Evolutionary conservation across 2,113 vertebrate genomes (phyloP).

Genomic region (Tenebrosternarchus preto): DNA sequence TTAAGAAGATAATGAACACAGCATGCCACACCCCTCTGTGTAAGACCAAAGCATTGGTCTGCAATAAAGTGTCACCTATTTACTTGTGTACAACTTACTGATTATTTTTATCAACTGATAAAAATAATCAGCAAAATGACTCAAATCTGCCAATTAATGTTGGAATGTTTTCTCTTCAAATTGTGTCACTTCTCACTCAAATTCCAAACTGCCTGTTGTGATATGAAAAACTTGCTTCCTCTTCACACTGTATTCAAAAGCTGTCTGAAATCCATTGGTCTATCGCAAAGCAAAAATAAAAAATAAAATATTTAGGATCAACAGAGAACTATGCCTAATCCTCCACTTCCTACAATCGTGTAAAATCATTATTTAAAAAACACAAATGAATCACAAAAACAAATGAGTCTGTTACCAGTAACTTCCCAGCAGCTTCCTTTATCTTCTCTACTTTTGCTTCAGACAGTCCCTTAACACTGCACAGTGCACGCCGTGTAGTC

Average conservation of each 20-base stretch:
- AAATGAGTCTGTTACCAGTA: conserved; percentile 80
- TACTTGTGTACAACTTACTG: background rate
- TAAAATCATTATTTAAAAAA: background rate
- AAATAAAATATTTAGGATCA: background rate
- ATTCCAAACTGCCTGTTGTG: conserved; percentile 95
- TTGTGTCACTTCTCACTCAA: conserved; percentile 81
- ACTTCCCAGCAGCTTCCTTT: conserved; percentile 96
- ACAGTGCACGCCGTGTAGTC: conserved; percentile 90
- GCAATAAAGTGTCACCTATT: background rate
- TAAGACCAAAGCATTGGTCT: background rate
- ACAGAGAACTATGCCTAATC: background rate
- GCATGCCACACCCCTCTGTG: background rate
- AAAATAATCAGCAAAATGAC: background rate
- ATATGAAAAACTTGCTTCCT: conserved; percentile 95
- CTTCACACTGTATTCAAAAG: conserved; percentile 90
- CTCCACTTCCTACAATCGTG: background rate
- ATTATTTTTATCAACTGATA: background rate
- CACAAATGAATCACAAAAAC: too few species aligned
- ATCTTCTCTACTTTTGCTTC: conserved; percentile 99
- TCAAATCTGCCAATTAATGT: background rate
- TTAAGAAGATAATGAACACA: too few species aligned
- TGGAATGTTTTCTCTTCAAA: background rate
- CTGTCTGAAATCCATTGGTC: conserved; percentile 93
- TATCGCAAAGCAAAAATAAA: conserved; percentile 56
- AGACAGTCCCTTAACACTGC: conserved; percentile 94